Percentiles rank a stretch among this genome's conserved stretches.
These are phyloP conservation scores for Urosaurus nigricauda DNA, from an alignment of 2,797 vertebrate genomes.

Conservation along the genomic window DNA sequence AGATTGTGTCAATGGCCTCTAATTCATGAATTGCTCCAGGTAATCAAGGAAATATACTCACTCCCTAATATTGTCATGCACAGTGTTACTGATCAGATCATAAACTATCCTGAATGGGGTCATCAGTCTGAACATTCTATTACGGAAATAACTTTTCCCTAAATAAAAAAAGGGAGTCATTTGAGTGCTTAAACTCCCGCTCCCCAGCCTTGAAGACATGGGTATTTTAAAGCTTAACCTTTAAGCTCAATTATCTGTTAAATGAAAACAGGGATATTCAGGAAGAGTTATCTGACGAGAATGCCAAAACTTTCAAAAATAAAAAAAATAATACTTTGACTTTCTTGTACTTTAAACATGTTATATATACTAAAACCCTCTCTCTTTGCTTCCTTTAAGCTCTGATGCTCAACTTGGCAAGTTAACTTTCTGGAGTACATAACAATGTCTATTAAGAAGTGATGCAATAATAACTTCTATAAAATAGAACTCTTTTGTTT, in stretches of 20 bases:
- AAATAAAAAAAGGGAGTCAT: constrained; percentile 1
- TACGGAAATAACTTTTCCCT: constrained; percentile 23
- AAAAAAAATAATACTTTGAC: constrained; percentile 26
- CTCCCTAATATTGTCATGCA: neutral
- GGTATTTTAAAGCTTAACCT: constrained; percentile 48
- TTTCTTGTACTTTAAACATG: constrained; percentile 10
- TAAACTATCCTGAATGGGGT: constrained; percentile 23
- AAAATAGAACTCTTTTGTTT: constrained; percentile 28
- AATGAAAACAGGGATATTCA: constrained; percentile 42
- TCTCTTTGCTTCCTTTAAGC: neutral
- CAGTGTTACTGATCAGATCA: neutral
- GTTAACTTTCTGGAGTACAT: constrained; percentile 28
- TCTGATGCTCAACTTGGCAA: neutral
- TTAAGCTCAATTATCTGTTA: constrained; percentile 48
- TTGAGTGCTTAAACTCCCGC: constrained; percentile 31
- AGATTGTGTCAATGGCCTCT: neutral
- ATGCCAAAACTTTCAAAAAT: constrained; percentile 37
- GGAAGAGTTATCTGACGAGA: constrained; percentile 28
- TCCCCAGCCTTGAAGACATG: constrained; percentile 34
- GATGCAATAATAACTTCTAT: constrained; percentile 33
- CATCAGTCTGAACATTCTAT: constrained; percentile 11
- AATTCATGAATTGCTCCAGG: constrained; percentile 20
- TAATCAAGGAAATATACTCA: constrained; percentile 13
- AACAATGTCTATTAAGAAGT: neutral
- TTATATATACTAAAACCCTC: constrained; percentile 19